Percentiles rank a stretch among this genome's conserved stretches.
Evolutionary conservation across 2,113 vertebrate species (phyloP).

Genomic region (Rostratula benghalensis): DNA sequence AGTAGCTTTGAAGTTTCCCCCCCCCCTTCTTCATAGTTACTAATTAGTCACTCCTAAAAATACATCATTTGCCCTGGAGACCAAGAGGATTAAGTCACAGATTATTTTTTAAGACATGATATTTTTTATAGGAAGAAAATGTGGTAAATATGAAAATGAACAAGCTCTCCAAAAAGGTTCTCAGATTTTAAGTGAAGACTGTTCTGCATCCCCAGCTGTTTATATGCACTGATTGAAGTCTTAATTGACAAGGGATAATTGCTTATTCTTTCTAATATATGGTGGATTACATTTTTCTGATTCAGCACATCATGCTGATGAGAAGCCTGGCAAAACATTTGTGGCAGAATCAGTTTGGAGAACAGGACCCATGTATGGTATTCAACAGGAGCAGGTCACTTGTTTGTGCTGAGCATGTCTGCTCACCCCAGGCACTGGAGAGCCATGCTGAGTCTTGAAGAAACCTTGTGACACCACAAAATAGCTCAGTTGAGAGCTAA

Average conservation of each 20-base stretch:
- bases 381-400: neutral
- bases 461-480: neutral
- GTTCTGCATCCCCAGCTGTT: constrained; percentile 48
- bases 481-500: neutral
- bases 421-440: neutral
- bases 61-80: neutral
- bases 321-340: neutral
- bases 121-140: constrained; percentile 38
- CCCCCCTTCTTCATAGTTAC: neutral
- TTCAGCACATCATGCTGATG: constrained; percentile 12
- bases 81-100: constrained; percentile 29
- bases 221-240: constrained; percentile 45
- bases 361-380: neutral
- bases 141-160: constrained; percentile 40
- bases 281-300: constrained; percentile 26
- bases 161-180: constrained; percentile 29
- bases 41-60: constrained; percentile 59
- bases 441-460: neutral
- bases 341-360: neutral
- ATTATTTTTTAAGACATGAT: neutral
- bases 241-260: constrained; percentile 56
- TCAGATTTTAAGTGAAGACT: constrained; percentile 51
- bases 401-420: neutral
- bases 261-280: constrained; percentile 52
- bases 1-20: neutral